Evolutionary conservation across 2,797 vertebrate species (phyloP), one percentile per base, ranked within the genome.

Genomic region (Thripadectes ignobilis): DNA sequence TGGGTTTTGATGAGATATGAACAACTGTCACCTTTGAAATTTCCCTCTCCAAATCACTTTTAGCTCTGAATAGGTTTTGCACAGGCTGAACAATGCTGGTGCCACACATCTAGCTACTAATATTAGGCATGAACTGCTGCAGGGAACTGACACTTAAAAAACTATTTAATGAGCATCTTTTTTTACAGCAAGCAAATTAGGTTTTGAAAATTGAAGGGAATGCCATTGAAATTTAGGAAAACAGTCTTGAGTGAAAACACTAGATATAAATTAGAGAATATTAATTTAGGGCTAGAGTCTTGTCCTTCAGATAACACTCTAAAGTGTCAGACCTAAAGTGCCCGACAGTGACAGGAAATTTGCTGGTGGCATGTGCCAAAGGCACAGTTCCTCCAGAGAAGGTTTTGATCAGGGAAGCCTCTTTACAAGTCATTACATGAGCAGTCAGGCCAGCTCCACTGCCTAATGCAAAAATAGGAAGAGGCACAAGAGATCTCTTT

Each of bases 21-120:
- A 94, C 91, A 96, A 91, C 89, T 96, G 94, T 91, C 96, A 95
- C 95, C 94, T 97, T 95, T 88, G 83, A 97, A 97, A 95, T 96
- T 93, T 97, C 79, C 57, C 71, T 94, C 89, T 93, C 88, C 90
- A 89, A 97, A 94, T 93, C 93, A 95, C 88, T 95, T 94, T 95
- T 68, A 78, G 71, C 82, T 97, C 89, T 89, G 91, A 96, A 88
- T 71, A 80, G 90, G 75, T 81, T 96, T 93, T 91, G 29, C 30
- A 49, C 20, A 73, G 65, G 61, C 55, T 92, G 86, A 95, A 84
- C 29, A 36, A 69, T 77, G 81, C 39, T 78, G 51, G 61, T 69
- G 36, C 65, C 69, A 81, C 76, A 73, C 24, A 72, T 94, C 41
- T 86, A 67, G 88, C 74, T 89, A 24, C 38, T 92, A 58, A 23